Evolutionary conservation across 92 coral and sea anemone species (phyloP).

Genomic region (Parazoanthus swiftii): DNA sequence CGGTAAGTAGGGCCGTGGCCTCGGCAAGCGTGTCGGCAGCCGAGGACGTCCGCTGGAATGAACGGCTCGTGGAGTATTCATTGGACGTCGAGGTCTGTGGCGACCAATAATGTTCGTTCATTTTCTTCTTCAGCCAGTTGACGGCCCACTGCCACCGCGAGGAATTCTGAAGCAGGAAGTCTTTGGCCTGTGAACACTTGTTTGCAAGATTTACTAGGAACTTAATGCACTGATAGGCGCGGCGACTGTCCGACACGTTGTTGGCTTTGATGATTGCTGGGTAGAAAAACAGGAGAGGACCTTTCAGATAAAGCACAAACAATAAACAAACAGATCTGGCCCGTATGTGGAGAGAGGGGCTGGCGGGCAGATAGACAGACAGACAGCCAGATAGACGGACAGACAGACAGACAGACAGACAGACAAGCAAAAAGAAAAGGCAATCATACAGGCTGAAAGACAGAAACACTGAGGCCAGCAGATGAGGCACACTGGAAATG

Average conservation of each 20-base stretch:
- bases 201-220: constrained; percentile 85
- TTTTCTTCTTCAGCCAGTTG: constrained; percentile 86
- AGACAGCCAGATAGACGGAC: too few relatives aligned
- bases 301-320: background rate
- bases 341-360: too few relatives aligned
- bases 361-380: too few relatives aligned
- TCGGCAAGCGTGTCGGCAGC: constrained; percentile 94
- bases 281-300: constrained; percentile 1
- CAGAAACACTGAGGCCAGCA: too few relatives aligned
- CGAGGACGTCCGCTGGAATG: constrained; percentile 87
- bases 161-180: constrained; percentile 83
- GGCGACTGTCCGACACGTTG: constrained; percentile 81
- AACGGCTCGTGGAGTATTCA: constrained; percentile 85
- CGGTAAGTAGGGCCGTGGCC: constrained; percentile 89
- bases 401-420: too few relatives aligned
- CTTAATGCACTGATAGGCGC: constrained; percentile 90
- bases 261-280: constrained; percentile 82
- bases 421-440: too few relatives aligned
- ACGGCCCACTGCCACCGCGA: constrained; percentile 98
- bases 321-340: too few relatives aligned
- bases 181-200: constrained; percentile 83
- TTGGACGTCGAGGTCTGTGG: constrained; percentile 84
- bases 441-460: too few relatives aligned
- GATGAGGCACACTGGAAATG: too few relatives aligned
- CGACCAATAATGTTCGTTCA: constrained; percentile 91